Conservation (phyloP, 2,797 vertebrate species). For the Cercopithecus neglectus region DNA sequence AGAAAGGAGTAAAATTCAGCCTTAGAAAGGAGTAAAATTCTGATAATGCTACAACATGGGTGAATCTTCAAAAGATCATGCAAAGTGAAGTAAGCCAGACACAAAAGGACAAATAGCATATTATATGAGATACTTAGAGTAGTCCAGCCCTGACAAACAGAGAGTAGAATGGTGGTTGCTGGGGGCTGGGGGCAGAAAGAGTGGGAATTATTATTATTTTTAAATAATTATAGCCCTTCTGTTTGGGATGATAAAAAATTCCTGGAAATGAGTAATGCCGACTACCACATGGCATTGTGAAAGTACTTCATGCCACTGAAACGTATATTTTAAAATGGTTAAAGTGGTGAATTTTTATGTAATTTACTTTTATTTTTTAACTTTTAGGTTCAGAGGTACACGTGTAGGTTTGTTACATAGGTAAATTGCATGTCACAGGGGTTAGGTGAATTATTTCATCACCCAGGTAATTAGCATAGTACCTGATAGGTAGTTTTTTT, state of each 20-base stretch:
- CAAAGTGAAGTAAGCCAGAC: background rate
- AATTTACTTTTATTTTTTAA: background rate
- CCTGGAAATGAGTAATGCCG: background rate
- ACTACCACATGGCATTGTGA: background rate
- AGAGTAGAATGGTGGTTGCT: background rate
- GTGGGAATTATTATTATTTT: background rate
- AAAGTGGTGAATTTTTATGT: background rate
- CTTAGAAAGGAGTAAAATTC: background rate
- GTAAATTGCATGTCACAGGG: background rate
- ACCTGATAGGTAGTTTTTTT: background rate
- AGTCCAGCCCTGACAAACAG: background rate
- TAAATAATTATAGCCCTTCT: background rate
- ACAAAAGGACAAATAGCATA: background rate
- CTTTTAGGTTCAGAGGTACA: background rate
- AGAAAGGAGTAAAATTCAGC: background rate
- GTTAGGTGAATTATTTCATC: background rate
- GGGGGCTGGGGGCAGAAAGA: background rate
- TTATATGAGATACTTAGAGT: background rate
- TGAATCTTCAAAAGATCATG: background rate
- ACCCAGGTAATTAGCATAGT: background rate
- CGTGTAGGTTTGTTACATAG: background rate
- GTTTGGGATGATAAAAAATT: background rate
- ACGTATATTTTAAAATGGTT: background rate
- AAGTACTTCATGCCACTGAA: background rate
- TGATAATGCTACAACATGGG: background rate